These are phyloP conservation scores for Dipus sagitta DNA, from an alignment of 2,797 vertebrate genomes.

Conservation along the genomic window DNA sequence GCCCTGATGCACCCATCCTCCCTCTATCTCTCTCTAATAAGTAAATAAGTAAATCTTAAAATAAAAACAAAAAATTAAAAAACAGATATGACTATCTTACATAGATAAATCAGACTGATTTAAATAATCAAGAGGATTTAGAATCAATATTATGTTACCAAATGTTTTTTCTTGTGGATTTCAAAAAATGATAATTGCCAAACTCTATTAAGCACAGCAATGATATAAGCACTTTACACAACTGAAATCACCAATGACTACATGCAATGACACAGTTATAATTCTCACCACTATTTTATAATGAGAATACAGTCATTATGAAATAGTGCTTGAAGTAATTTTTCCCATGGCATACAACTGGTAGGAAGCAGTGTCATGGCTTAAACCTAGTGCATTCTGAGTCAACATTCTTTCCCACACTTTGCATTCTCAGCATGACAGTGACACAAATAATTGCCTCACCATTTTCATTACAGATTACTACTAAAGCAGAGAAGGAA, in stretches of 20 bases:
- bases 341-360: neutral
- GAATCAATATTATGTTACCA: conserved; percentile 22
- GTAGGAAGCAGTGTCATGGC: neutral
- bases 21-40: too few species aligned
- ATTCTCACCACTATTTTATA: conserved; percentile 18
- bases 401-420: neutral
- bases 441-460: neutral
- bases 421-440: neutral
- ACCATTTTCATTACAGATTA: neutral
- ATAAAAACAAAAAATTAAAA: too few species aligned
- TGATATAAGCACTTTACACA: neutral
- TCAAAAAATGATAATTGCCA: conserved; percentile 39
- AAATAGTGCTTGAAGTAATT: neutral
- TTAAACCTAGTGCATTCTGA: neutral
- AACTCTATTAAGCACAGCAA: conserved; percentile 13
- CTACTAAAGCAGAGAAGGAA: neutral
- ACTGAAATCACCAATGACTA: conserved; percentile 6
- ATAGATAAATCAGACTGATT: conserved; percentile 37
- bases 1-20: too few species aligned
- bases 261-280: neutral
- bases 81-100: neutral
- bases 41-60: too few species aligned
- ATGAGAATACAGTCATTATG: neutral
- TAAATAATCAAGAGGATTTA: conserved; percentile 36
- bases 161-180: conserved; percentile 57